Base-by-base conservation (phyloP, 2,888 invertebrate species). In the Aphodius granarius region DNA sequence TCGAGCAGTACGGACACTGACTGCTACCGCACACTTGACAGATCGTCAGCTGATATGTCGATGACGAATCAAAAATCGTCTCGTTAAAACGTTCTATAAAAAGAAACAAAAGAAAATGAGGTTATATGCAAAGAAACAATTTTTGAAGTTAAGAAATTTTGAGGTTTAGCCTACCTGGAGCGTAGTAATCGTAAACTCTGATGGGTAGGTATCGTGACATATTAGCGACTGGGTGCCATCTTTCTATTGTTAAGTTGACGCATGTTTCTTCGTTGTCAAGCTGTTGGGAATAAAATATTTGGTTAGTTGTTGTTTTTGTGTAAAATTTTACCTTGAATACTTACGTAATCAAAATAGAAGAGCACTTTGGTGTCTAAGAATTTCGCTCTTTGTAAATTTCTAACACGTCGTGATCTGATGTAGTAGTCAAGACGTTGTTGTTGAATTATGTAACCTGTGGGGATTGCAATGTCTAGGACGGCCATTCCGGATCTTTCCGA, bases 141-240 rank as follows among this genome's bases (percentile, higher is more conserved):
- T 15, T 19, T 5, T 17, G 4, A 73, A 18, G 19, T 65, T 16
- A 21, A 19, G 17, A n/a, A n/a, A n/a, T 64, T 73, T n/a, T 20
- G 5, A 16, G 18, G 17, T 17, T 64, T 64, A 21, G 72, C 75
- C 65, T 87, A 97, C 97, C 97, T 83, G 98, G 98, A 74, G 97
- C 95, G 87, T 98, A 98, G 86, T 97, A 98, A 88, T 98, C 98
- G 87, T 97, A 98, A 13, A 98, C 93, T 75, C 95, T 91, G 73
- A 97, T 93, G 3, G 96, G 94, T 80, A 98, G 91, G 87, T 95
- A 97, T 68, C 96, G 91, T 0, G 98, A 97, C 95, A 97, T 95
- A 88, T 98, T 98, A 71, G 98, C 98, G 2, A 98, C 97, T 0
- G 98, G 98, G 88, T 91, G 94, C 97, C 97, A 98, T 80, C 98